Conservation (phyloP, 2,888 invertebrate species). For the Harpalus rufipes region DNA sequence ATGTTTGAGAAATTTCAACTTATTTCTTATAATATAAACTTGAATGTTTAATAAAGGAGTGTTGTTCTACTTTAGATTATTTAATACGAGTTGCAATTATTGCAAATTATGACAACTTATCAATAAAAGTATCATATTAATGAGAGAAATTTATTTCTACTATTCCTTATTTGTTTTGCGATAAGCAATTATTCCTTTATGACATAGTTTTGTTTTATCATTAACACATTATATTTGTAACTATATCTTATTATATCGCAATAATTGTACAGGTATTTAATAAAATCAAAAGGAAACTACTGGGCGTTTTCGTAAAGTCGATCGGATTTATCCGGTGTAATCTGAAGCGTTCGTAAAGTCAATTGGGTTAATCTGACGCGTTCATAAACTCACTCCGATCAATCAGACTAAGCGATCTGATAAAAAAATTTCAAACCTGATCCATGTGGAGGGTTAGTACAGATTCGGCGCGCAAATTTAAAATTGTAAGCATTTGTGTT, state of each 20-base stretch:
- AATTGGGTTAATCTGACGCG: no score
- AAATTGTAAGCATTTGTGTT: no score
- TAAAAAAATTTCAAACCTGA: no score
- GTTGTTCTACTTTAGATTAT: conserved; percentile 14
- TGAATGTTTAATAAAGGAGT: not conserved
- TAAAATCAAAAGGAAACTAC: no score
- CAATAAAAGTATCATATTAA: conserved; percentile 15
- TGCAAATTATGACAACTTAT: conserved; percentile 14
- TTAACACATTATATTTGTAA: conserved; percentile 9
- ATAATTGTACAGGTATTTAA: no score
- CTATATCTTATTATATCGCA: not conserved
- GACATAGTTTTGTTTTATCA: conserved; percentile 6
- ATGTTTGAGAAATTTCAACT: not conserved
- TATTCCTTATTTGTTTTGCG: conserved; percentile 24
- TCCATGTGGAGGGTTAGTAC: no score
- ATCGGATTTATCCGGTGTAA: no score
- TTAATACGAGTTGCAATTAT: conserved; percentile 20
- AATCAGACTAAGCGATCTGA: no score
- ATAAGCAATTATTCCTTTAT: conserved; percentile 14
- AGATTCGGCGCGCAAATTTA: no score
- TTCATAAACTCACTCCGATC: no score
- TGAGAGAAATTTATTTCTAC: conserved; percentile 16
- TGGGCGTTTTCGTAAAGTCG: no score
- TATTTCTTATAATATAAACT: not conserved
- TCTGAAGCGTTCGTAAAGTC: no score